Conservation (phyloP, 2,888 invertebrate genomes). For the Palloptera scutellata region DNA sequence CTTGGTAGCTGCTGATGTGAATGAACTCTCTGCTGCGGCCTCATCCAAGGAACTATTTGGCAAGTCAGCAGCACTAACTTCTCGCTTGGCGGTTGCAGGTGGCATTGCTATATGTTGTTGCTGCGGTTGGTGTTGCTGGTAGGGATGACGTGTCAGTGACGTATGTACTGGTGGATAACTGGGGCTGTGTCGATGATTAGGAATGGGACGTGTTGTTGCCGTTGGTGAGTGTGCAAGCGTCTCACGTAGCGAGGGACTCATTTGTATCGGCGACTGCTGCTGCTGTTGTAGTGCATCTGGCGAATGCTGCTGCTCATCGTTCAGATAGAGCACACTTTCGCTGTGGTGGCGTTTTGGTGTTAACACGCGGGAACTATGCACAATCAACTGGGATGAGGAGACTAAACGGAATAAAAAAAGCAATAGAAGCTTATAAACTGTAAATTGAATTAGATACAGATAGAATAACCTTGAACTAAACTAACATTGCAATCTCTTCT, state of each 20-base stretch:
- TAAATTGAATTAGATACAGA: too few species aligned
- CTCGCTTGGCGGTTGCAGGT: neutral
- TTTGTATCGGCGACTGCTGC: constrained; percentile 7
- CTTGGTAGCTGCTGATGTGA: constrained; percentile 28
- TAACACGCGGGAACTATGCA: constrained; percentile 78
- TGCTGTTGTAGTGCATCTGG: constrained; percentile 38
- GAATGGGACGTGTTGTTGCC: constrained; percentile 17
- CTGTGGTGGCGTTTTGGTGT: constrained; percentile 81
- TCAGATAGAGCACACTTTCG: constrained; percentile 77
- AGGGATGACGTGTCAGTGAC: constrained; percentile 50
- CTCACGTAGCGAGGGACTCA: too few species aligned
- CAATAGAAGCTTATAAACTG: neutral
- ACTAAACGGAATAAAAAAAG: constrained; percentile 52
- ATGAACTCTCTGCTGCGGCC: constrained; percentile 28
- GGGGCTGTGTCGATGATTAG: constrained; percentile 58
- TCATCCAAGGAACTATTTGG: constrained; percentile 50
- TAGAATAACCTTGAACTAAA: too few species aligned
- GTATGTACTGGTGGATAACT: constrained; percentile 59
- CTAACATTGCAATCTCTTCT: too few species aligned
- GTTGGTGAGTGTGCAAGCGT: constrained; percentile 14
- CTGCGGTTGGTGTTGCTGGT: constrained; percentile 34
- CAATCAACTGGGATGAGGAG: constrained; percentile 71
- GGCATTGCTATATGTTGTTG: constrained; percentile 15
- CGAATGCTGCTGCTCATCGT: constrained; percentile 62
- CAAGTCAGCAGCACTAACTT: constrained; percentile 3